phyloP scores from a whole-genome alignment of 2,113 vertebrate species.

The Acanthochromis polyacanthus region DNA sequence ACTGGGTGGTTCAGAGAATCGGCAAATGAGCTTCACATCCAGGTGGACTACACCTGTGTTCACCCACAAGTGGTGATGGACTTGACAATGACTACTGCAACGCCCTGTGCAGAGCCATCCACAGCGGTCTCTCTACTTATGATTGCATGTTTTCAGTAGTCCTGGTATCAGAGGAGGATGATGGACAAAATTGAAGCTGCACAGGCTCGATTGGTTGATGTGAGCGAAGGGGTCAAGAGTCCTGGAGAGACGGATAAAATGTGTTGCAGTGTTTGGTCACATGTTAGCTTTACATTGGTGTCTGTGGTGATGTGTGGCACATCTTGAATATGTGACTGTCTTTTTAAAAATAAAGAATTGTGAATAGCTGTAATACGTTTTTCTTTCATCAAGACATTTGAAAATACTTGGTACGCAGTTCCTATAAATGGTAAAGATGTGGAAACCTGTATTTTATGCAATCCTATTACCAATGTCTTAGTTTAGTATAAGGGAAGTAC shows the following conservation, averaged over 20 bases:
- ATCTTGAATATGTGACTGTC: slow-evolving; percentile 55
- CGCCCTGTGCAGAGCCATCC: slow-evolving; percentile 26
- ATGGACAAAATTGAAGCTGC: slow-evolving; percentile 43
- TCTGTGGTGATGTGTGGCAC: slow-evolving; percentile 51
- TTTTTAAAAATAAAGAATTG: slow-evolving; percentile 64
- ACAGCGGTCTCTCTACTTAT: slow-evolving; percentile 34
- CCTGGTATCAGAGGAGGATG: slow-evolving; percentile 33
- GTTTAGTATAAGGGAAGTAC: no score
- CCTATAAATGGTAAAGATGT: no score
- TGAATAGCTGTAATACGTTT: slow-evolving; percentile 50
- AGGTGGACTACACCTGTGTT: slow-evolving; percentile 20
- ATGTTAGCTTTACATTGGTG: slow-evolving; percentile 51
- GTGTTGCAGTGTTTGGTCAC: slow-evolving; percentile 46
- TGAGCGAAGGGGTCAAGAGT: slow-evolving; percentile 12
- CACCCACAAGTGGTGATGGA: slow-evolving; percentile 38
- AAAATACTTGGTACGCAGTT: background rate
- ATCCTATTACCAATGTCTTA: no score
- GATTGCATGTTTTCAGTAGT: slow-evolving; percentile 67
- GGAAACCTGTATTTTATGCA: no score
- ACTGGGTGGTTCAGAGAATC: slow-evolving; percentile 99
- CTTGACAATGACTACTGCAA: slow-evolving; percentile 41
- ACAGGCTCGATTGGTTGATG: slow-evolving; percentile 6
- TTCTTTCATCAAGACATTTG: background rate
- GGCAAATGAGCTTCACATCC: slow-evolving; percentile 88
- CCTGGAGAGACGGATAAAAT: slow-evolving; percentile 31